Evolutionary conservation across 2,797 vertebrate genomes (phyloP).

Genomic region (Liasis olivaceus): DNA sequence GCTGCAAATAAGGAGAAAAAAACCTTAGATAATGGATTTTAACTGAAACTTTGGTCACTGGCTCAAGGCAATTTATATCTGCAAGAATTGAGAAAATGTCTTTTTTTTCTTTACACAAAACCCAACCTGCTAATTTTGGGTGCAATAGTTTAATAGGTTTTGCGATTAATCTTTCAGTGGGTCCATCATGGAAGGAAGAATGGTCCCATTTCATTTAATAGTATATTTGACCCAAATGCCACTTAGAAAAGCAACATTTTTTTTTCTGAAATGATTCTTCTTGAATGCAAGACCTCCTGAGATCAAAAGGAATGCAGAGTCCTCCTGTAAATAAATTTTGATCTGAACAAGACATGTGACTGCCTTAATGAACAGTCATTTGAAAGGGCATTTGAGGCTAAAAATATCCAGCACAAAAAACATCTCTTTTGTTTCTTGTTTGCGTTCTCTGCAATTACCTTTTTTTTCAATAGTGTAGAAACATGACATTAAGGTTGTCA

Average conservation of each 20-base stretch:
- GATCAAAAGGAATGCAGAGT: not conserved
- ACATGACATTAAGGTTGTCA: not conserved
- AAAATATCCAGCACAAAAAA: not conserved
- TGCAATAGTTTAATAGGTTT: not conserved
- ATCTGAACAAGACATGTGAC: not conserved
- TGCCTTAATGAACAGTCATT: not conserved
- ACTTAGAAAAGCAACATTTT: not conserved
- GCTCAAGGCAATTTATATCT: not conserved
- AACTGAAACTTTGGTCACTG: not conserved
- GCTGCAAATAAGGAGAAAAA: not conserved
- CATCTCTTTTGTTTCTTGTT: not conserved
- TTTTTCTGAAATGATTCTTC: not conserved
- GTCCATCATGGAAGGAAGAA: not conserved
- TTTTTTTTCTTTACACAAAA: not conserved
- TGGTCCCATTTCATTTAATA: not conserved
- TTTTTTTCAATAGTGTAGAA: not conserved
- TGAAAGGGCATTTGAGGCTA: not conserved
- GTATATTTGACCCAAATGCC: not conserved
- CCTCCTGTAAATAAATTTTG: slow-evolving; percentile 20
- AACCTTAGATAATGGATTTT: not conserved
- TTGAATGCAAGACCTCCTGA: not conserved
- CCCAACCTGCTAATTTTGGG: not conserved
- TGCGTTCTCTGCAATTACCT: not conserved
- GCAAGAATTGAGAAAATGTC: not conserved
- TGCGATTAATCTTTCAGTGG: not conserved